Percentiles rank a stretch among this genome's conserved stretches.
These are phyloP conservation scores for Eustalomyia histrio DNA, from an alignment of 2,888 invertebrate genomes.

Conservation along the genomic window DNA sequence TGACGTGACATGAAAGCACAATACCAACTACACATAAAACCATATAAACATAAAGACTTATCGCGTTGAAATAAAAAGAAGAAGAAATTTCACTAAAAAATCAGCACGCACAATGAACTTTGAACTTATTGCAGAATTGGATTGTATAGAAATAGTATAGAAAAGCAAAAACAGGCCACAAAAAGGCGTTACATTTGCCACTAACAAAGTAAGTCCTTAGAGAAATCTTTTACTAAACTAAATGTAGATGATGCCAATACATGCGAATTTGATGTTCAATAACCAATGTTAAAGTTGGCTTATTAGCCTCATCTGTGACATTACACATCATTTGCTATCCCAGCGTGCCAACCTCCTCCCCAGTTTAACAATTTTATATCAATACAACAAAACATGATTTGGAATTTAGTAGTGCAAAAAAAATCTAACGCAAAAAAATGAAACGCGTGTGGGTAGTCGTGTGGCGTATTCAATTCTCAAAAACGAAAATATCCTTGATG, in stretches of 20 bases:
- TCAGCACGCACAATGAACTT: conserved; percentile 54
- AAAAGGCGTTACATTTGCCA: conserved; percentile 62
- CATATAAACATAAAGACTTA: conserved; percentile 4
- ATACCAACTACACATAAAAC: conserved; percentile 18
- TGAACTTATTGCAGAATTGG: conserved; percentile 47
- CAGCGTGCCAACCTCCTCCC: background rate
- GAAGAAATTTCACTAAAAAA: conserved; percentile 22
- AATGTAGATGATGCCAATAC: conserved; percentile 10
- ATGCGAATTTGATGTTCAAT: conserved; percentile 36
- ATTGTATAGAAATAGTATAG: conserved; percentile 8
- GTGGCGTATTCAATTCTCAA: conserved; percentile 76
- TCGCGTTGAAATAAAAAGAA: background rate
- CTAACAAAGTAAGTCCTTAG: conserved; percentile 59
- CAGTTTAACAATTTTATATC: background rate
- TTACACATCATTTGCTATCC: conserved; percentile 52
- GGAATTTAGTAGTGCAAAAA: conserved; percentile 40
- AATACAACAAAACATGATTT: conserved; percentile 36
- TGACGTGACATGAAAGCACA: conserved; percentile 62
- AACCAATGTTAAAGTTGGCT: conserved; percentile 36
- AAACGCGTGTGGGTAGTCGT: conserved; percentile 77
- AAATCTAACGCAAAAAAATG: conserved; percentile 65
- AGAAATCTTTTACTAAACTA: conserved; percentile 43
- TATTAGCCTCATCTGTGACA: conserved; percentile 64
- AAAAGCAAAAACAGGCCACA: conserved; percentile 56
- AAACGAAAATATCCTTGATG: conserved; percentile 62